Conservation (phyloP, 2,113 vertebrate species). For the Chionis minor region DNA sequence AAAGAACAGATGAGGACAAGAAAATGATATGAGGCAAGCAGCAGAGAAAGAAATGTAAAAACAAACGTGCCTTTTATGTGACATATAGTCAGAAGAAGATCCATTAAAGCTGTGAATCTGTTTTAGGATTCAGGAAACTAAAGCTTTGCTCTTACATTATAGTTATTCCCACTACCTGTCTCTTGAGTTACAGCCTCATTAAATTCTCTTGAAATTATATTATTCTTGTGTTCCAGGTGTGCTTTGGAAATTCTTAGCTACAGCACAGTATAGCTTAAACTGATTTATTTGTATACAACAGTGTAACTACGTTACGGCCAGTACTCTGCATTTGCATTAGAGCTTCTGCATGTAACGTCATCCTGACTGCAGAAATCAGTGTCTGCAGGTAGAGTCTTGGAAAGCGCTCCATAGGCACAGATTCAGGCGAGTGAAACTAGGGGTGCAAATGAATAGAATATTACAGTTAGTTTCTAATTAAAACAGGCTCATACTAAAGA, state of each 20-base stretch:
- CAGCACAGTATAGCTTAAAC: not conserved
- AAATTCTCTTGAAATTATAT: not conserved
- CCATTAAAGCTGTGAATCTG: not conserved
- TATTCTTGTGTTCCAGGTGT: not conserved
- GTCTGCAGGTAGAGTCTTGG: not conserved
- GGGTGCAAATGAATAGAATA: not conserved
- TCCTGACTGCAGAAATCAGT: not conserved
- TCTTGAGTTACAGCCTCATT: conserved; percentile 20
- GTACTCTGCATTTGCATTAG: not conserved
- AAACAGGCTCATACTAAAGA: not conserved
- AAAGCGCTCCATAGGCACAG: not conserved
- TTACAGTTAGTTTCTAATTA: not conserved
- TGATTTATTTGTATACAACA: not conserved
- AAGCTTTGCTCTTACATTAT: conserved; percentile 5
- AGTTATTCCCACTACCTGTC: not conserved
- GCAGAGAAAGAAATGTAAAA: conserved; percentile 1
- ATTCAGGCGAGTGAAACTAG: not conserved
- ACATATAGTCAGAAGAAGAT: not conserved
- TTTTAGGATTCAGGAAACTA: not conserved
- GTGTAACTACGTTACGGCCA: not conserved
- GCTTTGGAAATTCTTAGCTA: not conserved
- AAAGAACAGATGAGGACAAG: not conserved
- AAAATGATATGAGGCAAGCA: not conserved
- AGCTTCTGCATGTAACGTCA: not conserved
- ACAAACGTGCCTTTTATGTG: not conserved